phyloP scores from a whole-genome alignment of 2,888 invertebrate species.

The Pammene aurita region DNA sequence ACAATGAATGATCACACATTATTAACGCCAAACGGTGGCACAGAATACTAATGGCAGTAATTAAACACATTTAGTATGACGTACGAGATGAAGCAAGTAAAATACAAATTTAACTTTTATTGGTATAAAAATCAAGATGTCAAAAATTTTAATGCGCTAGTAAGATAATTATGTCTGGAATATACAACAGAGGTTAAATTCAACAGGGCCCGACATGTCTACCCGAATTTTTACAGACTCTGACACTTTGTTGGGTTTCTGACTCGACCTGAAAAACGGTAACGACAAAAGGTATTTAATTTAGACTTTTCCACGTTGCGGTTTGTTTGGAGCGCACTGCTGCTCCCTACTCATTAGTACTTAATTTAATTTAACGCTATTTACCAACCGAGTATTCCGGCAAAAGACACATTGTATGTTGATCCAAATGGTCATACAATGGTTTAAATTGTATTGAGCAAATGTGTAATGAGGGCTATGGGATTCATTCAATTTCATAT shows the following conservation, averaged over 20 bases:
- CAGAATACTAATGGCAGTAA: constrained; percentile 8
- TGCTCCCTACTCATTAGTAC: constrained; percentile 23
- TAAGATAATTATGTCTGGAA: no score
- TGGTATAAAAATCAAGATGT: no score
- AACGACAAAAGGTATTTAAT: constrained; percentile 12
- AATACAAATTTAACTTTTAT: background rate
- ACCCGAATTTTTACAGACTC: background rate
- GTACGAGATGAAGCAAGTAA: background rate
- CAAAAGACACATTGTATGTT: constrained; percentile 37
- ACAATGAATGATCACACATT: constrained; percentile 37
- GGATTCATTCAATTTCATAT: constrained; percentile 9
- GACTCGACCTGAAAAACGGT: constrained; percentile 9
- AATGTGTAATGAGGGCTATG: constrained; percentile 46
- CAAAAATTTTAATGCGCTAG: no score
- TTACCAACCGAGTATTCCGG: constrained; percentile 20
- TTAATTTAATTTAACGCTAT: constrained; percentile 38
- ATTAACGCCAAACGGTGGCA: constrained; percentile 20
- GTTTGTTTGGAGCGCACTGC: constrained; percentile 5
- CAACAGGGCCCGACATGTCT: no score
- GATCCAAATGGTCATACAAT: constrained; percentile 50
- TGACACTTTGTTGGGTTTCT: background rate
- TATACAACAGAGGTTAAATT: no score
- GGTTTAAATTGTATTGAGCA: constrained; percentile 50
- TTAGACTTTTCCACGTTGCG: constrained; percentile 14
- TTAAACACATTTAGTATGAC: constrained; percentile 5